These are phyloP conservation scores for Uropetala carovei DNA, from an alignment of 2,888 invertebrate species.

Conservation along the genomic window DNA sequence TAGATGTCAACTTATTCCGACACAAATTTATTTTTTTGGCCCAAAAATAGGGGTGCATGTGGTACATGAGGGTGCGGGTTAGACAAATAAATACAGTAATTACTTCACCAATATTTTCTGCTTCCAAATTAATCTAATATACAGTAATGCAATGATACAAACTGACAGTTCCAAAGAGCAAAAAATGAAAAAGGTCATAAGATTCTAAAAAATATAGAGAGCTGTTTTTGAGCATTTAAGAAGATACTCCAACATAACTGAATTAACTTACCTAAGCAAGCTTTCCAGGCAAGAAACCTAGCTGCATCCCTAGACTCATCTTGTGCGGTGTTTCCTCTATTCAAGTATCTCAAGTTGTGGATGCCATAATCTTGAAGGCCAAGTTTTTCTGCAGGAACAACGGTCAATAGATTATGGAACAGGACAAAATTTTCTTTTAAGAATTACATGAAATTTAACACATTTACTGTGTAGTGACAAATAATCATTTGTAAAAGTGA, in stretches of 20 bases:
- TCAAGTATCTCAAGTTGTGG: slow-evolving; percentile 88
- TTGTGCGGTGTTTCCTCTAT: slow-evolving; percentile 84
- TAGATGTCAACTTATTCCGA: too few species aligned
- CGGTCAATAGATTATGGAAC: background rate
- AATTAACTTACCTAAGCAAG: slow-evolving; percentile 81
- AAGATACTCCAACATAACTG: background rate
- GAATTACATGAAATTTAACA: background rate
- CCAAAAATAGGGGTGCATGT: too few species aligned
- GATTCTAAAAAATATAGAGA: too few species aligned
- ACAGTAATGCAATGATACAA: too few species aligned
- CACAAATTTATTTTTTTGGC: too few species aligned
- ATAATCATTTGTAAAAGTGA: background rate
- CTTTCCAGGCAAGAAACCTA: slow-evolving; percentile 94
- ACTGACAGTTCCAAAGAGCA: too few species aligned
- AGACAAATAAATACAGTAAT: too few species aligned
- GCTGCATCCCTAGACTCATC: slow-evolving; percentile 84
- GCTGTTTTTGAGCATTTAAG: background rate
- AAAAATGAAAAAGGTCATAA: too few species aligned
- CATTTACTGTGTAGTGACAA: background rate
- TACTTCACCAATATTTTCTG: too few species aligned
- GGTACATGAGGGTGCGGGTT: too few species aligned
- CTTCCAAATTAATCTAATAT: too few species aligned
- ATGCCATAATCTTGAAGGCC: slow-evolving; percentile 91
- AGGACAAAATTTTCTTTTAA: background rate
- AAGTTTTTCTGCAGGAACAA: slow-evolving; percentile 81